phyloP scores from a whole-genome alignment of 2,113 vertebrate genomes.

The Numida meleagris region DNA sequence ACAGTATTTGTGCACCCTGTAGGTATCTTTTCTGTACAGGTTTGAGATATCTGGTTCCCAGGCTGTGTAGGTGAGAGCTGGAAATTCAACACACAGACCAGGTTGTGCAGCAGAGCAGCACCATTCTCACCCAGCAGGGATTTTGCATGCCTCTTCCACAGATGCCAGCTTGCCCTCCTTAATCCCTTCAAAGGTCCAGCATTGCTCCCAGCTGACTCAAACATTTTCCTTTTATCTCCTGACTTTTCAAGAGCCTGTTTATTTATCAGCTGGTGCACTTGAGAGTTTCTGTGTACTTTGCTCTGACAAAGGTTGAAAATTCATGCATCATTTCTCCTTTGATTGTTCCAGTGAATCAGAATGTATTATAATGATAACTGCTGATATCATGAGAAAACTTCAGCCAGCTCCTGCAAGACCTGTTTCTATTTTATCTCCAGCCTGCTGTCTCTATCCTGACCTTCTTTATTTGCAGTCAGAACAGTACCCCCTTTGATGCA shows the following conservation, averaged over 20 bases:
- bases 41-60: not conserved
- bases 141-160: rapidly evolving
- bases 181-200: not conserved
- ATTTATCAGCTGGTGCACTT: not conserved
- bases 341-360: not conserved
- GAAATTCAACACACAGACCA: rapidly evolving
- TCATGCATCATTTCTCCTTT: rapidly evolving
- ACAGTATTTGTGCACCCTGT: not conserved
- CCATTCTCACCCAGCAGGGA: rapidly evolving
- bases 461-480: not conserved
- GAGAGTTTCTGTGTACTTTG: not conserved
- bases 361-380: not conserved
- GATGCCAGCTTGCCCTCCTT: not conserved
- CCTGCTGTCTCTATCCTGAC: not conserved
- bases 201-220: not conserved
- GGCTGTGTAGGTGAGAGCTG: not conserved
- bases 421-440: not conserved
- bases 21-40: not conserved
- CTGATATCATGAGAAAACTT: not conserved
- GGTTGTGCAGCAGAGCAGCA: not conserved
- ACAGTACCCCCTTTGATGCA: not conserved
- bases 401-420: not conserved
- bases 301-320: not conserved
- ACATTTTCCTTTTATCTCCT: slow-evolving; percentile 3
- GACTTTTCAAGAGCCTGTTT: slow-evolving; percentile 13